Evolutionary conservation across 2,113 vertebrate species (phyloP).

Genomic region (Rhea pennata): DNA sequence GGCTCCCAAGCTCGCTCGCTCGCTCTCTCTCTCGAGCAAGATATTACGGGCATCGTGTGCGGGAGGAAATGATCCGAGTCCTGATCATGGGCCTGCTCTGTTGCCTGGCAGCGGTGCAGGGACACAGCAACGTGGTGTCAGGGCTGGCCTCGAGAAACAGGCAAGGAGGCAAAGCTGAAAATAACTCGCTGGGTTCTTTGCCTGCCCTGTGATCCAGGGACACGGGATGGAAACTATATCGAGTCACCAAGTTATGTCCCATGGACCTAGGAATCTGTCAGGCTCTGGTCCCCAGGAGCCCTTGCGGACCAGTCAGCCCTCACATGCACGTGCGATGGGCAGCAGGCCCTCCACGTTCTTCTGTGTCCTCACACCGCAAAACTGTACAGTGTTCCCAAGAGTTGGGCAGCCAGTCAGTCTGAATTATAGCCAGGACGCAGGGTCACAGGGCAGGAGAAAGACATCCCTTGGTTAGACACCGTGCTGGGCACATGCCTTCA

Average conservation of each 20-base stretch:
- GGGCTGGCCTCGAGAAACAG: neutral
- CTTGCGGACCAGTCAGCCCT: neutral
- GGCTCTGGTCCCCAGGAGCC: neutral
- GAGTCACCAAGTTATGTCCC: neutral
- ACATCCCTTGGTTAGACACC: neutral
- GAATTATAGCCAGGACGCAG: neutral
- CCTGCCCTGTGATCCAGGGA: neutral
- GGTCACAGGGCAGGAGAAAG: neutral
- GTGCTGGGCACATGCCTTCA: neutral
- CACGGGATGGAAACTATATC: accelerated
- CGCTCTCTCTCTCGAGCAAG: neutral
- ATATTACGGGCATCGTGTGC: accelerated
- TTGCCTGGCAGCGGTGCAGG: neutral
- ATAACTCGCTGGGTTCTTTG: neutral
- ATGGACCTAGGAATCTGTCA: neutral
- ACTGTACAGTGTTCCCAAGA: accelerated
- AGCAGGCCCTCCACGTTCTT: neutral
- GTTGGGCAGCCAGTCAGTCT: accelerated
- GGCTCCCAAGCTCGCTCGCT: neutral
- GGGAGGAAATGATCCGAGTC: accelerated
- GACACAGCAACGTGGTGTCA: neutral
- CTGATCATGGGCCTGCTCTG: neutral
- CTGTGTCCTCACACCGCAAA: neutral
- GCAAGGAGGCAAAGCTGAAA: neutral
- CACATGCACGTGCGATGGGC: accelerated